These are phyloP conservation scores for Lysandra bellargus DNA, from an alignment of 2,888 invertebrate genomes.

Conservation along the genomic window DNA sequence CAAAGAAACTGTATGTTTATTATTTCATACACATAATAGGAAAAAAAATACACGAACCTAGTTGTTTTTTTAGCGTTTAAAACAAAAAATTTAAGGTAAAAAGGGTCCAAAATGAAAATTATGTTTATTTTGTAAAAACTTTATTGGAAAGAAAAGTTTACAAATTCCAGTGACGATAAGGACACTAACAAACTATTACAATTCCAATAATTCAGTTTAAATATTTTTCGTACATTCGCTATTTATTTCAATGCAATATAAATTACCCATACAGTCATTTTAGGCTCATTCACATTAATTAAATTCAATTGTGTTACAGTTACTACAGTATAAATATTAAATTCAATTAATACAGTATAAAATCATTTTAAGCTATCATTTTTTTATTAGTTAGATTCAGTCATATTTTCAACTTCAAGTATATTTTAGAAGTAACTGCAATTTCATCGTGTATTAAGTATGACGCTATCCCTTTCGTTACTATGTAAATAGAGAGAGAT, in stretches of 20 bases:
- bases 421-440: too few relatives aligned
- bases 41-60: too few relatives aligned
- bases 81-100: constrained; percentile 20
- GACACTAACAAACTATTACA: constrained; percentile 54
- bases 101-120: constrained; percentile 32
- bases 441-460: too few relatives aligned
- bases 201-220: constrained; percentile 31
- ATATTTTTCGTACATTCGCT: constrained; percentile 27
- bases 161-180: constrained; percentile 56
- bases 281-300: neutral
- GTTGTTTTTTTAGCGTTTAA: too few relatives aligned
- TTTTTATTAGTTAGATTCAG: too few relatives aligned
- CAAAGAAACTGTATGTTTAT: too few relatives aligned
- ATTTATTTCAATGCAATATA: constrained; percentile 25
- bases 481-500: neutral
- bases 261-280: constrained; percentile 7
- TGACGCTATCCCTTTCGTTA: too few relatives aligned
- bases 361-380: neutral
- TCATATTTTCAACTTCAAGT: too few relatives aligned
- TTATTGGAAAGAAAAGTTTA: constrained; percentile 70
- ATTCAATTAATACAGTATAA: neutral
- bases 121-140: constrained; percentile 56
- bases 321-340: neutral
- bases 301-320: too few relatives aligned
- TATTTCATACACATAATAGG: too few relatives aligned